phyloP scores from a whole-genome alignment of 2,113 vertebrate species.

The Ophiodon elongatus region DNA sequence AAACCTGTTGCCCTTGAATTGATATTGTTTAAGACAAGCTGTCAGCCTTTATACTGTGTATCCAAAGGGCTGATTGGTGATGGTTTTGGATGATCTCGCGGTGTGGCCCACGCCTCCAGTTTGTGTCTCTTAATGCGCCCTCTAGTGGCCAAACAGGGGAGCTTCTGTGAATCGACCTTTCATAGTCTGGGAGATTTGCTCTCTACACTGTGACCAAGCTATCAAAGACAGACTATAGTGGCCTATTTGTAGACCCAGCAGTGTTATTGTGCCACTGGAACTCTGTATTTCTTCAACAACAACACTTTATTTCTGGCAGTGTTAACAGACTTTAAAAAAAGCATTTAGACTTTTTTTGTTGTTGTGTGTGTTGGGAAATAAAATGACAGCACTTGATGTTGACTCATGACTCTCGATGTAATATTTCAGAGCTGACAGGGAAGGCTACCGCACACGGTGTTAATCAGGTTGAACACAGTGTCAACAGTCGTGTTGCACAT shows the following conservation, averaged over 20 bases:
- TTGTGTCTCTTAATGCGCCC: slow-evolving; percentile 19
- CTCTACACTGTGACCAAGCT: not conserved
- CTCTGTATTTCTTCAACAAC: not conserved
- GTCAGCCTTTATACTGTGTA: not conserved
- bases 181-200: not conserved
- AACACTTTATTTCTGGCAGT: not conserved
- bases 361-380: not conserved
- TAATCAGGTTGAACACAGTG: not conserved
- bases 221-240: too few relatives aligned
- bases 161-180: not conserved
- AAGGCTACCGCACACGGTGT: not conserved
- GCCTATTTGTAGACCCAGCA: not conserved
- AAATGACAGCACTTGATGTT: not conserved
- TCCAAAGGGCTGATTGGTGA: not conserved
- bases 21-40: not conserved
- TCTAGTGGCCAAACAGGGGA: slow-evolving; percentile 41
- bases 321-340: not conserved
- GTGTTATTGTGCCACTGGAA: not conserved
- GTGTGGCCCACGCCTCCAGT: not conserved
- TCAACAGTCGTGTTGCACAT: not conserved
- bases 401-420: not conserved
- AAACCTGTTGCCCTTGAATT: not conserved
- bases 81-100: not conserved
- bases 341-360: not conserved
- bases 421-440: not conserved